phyloP scores from a whole-genome alignment of 2,113 vertebrate species.

The Epinephelus moara region DNA sequence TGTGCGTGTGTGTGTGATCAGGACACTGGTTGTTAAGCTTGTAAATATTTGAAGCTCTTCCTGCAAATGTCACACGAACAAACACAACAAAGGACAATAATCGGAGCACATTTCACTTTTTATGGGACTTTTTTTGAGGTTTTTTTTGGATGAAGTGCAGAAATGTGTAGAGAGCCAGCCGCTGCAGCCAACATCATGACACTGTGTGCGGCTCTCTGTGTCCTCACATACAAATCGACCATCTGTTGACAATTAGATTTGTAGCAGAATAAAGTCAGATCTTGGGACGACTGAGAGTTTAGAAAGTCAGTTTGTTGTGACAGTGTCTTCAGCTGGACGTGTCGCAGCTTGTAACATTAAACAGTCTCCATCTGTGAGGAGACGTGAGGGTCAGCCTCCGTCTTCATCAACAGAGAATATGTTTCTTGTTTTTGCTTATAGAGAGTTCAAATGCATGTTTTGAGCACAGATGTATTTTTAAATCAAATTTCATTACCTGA shows the following conservation, averaged over 20 bases:
- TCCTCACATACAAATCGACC: background rate
- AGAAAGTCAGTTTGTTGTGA: background rate
- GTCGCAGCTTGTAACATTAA: background rate
- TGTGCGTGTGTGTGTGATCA: conserved; percentile 1
- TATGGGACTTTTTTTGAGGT: background rate
- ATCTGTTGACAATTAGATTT: conserved; percentile 22
- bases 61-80: conserved; percentile 7
- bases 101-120: background rate
- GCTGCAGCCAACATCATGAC: conserved; percentile 17
- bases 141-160: background rate
- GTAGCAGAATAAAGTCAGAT: conserved; percentile 22
- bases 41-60: conserved; percentile 16
- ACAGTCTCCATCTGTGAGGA: background rate
- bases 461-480: background rate
- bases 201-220: background rate
- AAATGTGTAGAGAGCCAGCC: background rate
- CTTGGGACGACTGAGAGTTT: background rate
- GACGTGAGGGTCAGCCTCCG: background rate
- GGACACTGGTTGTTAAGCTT: background rate
- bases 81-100: conserved; percentile 4
- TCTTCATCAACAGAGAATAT: background rate
- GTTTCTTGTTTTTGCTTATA: background rate
- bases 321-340: conserved; percentile 4
- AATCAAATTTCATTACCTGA: background rate
- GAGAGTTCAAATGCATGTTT: background rate